Base-by-base conservation (phyloP, 2,797 vertebrate genomes). In the Champsocephalus gunnari region DNA sequence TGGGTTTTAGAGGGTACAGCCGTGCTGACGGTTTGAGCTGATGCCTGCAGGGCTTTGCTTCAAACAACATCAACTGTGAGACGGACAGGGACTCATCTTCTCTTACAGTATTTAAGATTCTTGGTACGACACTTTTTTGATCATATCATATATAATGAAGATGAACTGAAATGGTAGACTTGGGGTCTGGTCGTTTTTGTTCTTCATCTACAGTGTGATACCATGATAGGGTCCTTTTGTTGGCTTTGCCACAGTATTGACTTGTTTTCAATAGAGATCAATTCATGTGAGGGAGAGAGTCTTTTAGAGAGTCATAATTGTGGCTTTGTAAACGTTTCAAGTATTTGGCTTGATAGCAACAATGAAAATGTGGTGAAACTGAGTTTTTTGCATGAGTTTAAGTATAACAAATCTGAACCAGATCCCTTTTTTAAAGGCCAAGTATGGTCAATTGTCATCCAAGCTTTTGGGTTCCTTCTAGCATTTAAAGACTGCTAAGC, bases 11-110 rank as follows among this genome's bases (percentile, higher is more conserved):
- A 75, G 81, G 81, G 64, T 79, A 59, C 75, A 72, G 58, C 71
- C 82, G 73, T 75, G 75, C 54, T 80, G 77, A 82, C 77, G 64
- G 81, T 82, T 71, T 72, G 80, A 88, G 84, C 84, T 54, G 79
- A 77, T 86, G 85, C 83, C 87, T 75, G 76, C 84, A 69, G 80
- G 82, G 83, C 78, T 79, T 83, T 13, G 24, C 84, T 83, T 85
- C 83, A 88, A 79, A 87, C 78, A 83, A 79, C 71, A 82, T 77
- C 58, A 80, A 86, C 63, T 79, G 70, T 81, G 53, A 86, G 73
- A 86, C 32, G 75, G 73, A 57, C 65, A 17, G 71, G 68, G 65
- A 80, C 53, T 77, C 64, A 75, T 86, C 85, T 73, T 57, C 55
- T 75, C 69, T 74, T 44, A 34, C 67, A 75, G 69, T 73, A 75